phyloP scores from a whole-genome alignment of 2,113 vertebrate species.

The Himantopus leucocephalus region DNA sequence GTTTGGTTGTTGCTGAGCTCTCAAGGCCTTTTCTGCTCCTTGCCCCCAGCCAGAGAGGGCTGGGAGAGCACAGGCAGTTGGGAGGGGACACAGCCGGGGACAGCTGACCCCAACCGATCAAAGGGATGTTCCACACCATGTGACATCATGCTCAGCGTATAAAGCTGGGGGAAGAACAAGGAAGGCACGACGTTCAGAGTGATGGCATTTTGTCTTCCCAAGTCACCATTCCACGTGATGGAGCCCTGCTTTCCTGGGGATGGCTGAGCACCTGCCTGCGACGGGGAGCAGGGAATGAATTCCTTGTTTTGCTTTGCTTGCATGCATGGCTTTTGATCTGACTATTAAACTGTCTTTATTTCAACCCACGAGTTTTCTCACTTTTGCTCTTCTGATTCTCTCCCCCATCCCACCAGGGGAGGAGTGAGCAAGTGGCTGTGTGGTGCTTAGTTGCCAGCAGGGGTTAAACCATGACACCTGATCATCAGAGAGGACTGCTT shows the following conservation, averaged over 20 bases:
- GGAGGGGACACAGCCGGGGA: background rate
- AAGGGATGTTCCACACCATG: background rate
- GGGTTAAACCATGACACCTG: background rate
- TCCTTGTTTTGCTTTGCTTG: background rate
- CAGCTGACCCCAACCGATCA: background rate
- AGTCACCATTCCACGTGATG: background rate
- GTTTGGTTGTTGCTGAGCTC: background rate
- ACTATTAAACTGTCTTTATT: background rate
- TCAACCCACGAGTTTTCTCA: background rate
- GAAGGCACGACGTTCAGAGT: background rate
- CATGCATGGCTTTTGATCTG: background rate
- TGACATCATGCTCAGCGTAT: background rate
- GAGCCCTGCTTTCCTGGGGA: background rate
- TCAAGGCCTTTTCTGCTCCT: background rate
- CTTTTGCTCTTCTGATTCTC: background rate
- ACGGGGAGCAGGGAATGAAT: background rate
- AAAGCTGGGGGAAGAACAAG: background rate
- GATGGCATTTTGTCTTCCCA: background rate
- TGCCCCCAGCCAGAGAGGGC: background rate
- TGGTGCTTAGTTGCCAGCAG: no score
- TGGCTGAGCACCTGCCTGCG: background rate
- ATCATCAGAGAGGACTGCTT: background rate
- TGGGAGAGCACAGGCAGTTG: background rate
- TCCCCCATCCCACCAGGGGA: background rate
- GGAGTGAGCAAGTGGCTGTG: background rate